Base-by-base conservation (phyloP, 2,888 invertebrate species). In the Acanthacorydalis orientalis region DNA sequence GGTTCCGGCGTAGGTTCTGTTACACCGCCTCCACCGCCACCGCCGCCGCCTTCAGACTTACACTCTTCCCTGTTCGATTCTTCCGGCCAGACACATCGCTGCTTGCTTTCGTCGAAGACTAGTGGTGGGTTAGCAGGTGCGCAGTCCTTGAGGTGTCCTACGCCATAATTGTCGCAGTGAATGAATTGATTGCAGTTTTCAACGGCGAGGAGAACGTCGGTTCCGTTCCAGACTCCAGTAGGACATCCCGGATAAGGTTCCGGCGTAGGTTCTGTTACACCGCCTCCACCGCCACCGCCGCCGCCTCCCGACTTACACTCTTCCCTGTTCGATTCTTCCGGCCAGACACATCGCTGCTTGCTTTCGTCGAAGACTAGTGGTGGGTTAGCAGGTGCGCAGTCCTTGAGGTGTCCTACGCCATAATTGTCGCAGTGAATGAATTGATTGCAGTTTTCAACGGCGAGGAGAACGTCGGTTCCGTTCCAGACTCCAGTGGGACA, bases 121-220 rank as follows among this genome's bases (percentile, higher is more conserved):
- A 43, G 12, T 43, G 43, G 12, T 11, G 43, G 43, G n/a, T 43
- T 9, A 31, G 12, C 9, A 32, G 43, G 14, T 31, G 43, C 43
- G 31, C 43, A 43, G 31, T 31, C 32, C n/a, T 43, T 43, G 4
- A 43, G 6, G 14, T n/a, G n/a, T 2, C 43, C 43, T n/a, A 43
- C 33, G 2, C 43, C 43, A n/a, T 2, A 31, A 32, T 43, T 43
- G 7, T 9, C 12, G 31, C 43, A 43, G 15, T 43, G 43, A 9
- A 43, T 15, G 32, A 43, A 43, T 43, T 43, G 43, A 33, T 31
- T 31, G 31, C 43, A 43, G 12, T 43, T 43, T 10, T 11, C 31
- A 8, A 33, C 11, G 1, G 31, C 23, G n/a, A 23, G 2, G n/a
- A 14, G 31, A 32, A 43, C 43, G 12, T 4, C 2, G 7, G 10